Evolutionary conservation across 92 coral and sea anemone genomes (phyloP).

Genomic region (Heliopora coerulea): DNA sequence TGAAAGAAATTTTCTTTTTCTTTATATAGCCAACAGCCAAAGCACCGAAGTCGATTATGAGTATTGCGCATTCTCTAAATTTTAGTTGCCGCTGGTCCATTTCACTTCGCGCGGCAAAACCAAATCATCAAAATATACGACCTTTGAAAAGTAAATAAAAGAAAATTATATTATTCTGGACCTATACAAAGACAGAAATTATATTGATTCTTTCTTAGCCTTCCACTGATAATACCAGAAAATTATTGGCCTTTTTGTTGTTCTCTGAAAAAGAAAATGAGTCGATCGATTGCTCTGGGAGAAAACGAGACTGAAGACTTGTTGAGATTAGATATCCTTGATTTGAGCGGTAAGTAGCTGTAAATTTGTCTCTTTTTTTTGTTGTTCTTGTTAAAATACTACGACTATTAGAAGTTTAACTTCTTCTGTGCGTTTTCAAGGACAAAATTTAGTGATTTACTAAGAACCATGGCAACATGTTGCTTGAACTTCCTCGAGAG

Average conservation of each 20-base stretch:
- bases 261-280: background rate
- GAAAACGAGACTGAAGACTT: background rate
- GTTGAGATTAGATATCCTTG: background rate
- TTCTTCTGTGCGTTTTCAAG: no score
- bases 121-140: background rate
- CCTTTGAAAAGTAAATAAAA: background rate
- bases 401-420: background rate
- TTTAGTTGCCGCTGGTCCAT: background rate
- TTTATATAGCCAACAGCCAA: no score
- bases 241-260: background rate
- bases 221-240: background rate
- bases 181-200: background rate
- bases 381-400: background rate
- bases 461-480: no score
- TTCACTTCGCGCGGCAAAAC: background rate
- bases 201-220: background rate
- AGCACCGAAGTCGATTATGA: no score
- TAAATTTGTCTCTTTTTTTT: background rate
- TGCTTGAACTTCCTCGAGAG: no score
- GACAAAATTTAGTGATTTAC: no score
- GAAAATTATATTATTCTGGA: background rate
- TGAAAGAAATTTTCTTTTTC: no score
- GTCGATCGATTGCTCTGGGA: background rate
- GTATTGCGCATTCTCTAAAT: no score
- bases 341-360: constrained; percentile 13